Evolutionary conservation across 2,888 invertebrate species (phyloP).

Genomic region (Peribatodes rhomboidaria): DNA sequence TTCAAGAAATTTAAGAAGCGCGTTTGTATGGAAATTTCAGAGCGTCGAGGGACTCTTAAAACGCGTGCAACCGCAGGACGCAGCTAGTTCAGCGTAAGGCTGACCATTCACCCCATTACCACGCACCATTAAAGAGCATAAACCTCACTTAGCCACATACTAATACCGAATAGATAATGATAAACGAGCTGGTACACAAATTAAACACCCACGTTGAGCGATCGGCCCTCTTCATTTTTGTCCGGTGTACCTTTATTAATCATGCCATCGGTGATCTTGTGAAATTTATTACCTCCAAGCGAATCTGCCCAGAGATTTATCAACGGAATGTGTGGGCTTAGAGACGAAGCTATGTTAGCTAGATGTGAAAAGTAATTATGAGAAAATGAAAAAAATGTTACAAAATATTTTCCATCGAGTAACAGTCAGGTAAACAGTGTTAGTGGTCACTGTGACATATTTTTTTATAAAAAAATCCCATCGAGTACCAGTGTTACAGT

Average conservation of each 20-base stretch:
- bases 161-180: slow-evolving; percentile 63
- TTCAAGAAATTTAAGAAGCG: no score
- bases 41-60: no score
- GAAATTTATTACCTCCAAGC: slow-evolving; percentile 85
- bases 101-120: slow-evolving; percentile 50
- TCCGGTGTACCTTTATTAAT: slow-evolving; percentile 77
- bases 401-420: no score
- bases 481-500: no score
- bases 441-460: no score
- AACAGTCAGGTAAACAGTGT: no score
- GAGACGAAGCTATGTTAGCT: slow-evolving; percentile 41
- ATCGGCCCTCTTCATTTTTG: slow-evolving; percentile 83
- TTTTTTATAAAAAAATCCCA: no score
- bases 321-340: slow-evolving; percentile 83
- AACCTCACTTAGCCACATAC: slow-evolving; percentile 31
- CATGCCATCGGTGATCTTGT: slow-evolving; percentile 80
- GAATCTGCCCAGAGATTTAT: slow-evolving; percentile 83
- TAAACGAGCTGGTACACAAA: slow-evolving; percentile 78
- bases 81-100: background rate
- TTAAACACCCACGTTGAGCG: slow-evolving; percentile 85
- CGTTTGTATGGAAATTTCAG: no score
- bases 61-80: no score
- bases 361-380: slow-evolving; percentile 41
- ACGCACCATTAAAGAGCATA: slow-evolving; percentile 68
- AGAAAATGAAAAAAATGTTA: background rate